Evolutionary conservation across 2,797 vertebrate species (phyloP).

Genomic region (Pampus argenteus): DNA sequence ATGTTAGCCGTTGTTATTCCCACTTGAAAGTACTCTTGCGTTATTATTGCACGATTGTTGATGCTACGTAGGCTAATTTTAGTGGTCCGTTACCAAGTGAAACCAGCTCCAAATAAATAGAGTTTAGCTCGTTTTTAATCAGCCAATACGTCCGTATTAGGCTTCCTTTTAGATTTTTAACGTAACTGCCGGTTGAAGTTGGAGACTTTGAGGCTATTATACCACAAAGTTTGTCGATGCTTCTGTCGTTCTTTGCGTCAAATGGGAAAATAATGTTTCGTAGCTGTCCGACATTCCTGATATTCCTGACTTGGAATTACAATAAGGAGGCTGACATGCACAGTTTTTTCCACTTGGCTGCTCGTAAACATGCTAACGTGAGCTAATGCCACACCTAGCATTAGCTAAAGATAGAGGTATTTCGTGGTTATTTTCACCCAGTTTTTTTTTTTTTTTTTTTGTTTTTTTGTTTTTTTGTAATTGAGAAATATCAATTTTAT

Average conservation of each 20-base stretch:
- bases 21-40: not conserved
- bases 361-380: not conserved
- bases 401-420: not conserved
- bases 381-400: not conserved
- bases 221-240: not conserved
- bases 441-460: too few relatives aligned
- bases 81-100: not conserved
- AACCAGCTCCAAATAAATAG: not conserved
- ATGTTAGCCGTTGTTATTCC: not conserved
- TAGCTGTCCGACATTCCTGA: not conserved
- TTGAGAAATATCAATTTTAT: not conserved
- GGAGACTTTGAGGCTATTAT: not conserved
- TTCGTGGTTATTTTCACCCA: not conserved
- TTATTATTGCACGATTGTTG: not conserved
- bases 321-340: not conserved
- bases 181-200: too few relatives aligned
- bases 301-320: not conserved
- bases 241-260: not conserved
- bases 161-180: not conserved
- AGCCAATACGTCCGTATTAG: not conserved
- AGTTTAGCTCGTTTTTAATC: not conserved
- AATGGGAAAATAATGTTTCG: not conserved
- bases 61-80: not conserved
- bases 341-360: not conserved
- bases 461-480: too few relatives aligned